Evolutionary conservation across 2,888 invertebrate genomes (phyloP).

Genomic region (Branchellion lobata): DNA sequence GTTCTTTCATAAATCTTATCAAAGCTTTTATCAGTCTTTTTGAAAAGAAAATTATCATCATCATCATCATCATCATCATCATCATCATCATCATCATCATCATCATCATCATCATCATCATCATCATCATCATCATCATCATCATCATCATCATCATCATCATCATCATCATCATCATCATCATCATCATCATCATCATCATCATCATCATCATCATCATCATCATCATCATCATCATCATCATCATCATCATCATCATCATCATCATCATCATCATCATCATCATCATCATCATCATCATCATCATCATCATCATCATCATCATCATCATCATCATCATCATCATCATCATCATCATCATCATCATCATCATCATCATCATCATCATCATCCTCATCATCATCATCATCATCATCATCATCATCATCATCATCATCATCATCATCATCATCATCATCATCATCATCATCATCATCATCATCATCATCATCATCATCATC

Average conservation of each 20-base stretch:
- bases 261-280: constrained; percentile 30
- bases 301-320: constrained; percentile 30
- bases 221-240: constrained; percentile 16
- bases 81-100: constrained; percentile 29
- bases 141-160: constrained; percentile 16
- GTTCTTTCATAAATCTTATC: no score
- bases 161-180: constrained; percentile 21
- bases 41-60: no score
- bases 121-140: constrained; percentile 33
- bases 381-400: constrained; percentile 24
- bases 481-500: constrained; percentile 18
- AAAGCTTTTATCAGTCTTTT: no score
- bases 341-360: constrained; percentile 30
- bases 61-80: constrained; percentile 32
- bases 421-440: constrained; percentile 31
- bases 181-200: constrained; percentile 30
- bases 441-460: constrained; percentile 16
- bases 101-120: constrained; percentile 27
- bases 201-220: constrained; percentile 23
- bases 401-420: constrained; percentile 25
- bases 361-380: constrained; percentile 27
- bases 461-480: constrained; percentile 12
- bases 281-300: constrained; percentile 21
- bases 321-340: constrained; percentile 33
- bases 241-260: constrained; percentile 18